phyloP scores from a whole-genome alignment of 2,797 vertebrate genomes.

The Hyperoplus lanceolatus region DNA sequence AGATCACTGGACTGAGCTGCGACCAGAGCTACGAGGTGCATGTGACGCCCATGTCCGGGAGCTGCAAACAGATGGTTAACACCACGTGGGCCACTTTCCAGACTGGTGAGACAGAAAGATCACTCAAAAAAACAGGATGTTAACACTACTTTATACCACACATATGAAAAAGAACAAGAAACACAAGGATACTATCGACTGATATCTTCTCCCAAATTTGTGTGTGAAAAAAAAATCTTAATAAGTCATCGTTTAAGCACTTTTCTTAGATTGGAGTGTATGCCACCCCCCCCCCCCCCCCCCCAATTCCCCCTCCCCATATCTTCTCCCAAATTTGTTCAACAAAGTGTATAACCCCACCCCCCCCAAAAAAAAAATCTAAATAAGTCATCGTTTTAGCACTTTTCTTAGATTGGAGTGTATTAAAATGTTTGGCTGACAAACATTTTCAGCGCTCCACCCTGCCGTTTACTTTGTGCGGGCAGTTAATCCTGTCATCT shows the following conservation, averaged over 20 bases:
- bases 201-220: neutral
- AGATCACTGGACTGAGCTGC: slow-evolving; percentile 72
- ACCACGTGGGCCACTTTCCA: slow-evolving; percentile 52
- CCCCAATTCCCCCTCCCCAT: too few relatives aligned
- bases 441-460: slow-evolving; percentile 33
- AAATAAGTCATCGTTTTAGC: neutral
- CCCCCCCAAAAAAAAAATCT: neutral
- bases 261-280: neutral
- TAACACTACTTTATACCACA: neutral
- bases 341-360: neutral
- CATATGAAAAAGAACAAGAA: neutral
- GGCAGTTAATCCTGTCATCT: slow-evolving; percentile 62
- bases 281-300: neutral
- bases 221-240: neutral
- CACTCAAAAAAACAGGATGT: neutral
- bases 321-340: neutral
- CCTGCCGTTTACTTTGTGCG: slow-evolving; percentile 43
- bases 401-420: neutral
- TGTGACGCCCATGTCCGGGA: slow-evolving; percentile 73
- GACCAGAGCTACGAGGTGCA: slow-evolving; percentile 72
- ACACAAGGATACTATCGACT: neutral
- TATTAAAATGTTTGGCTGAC: neutral
- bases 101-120: slow-evolving; percentile 66
- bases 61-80: slow-evolving; percentile 76
- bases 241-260: neutral